These are phyloP conservation scores for Cheilosia scutellata DNA, from an alignment of 2,888 invertebrate species.

Conservation along the genomic window DNA sequence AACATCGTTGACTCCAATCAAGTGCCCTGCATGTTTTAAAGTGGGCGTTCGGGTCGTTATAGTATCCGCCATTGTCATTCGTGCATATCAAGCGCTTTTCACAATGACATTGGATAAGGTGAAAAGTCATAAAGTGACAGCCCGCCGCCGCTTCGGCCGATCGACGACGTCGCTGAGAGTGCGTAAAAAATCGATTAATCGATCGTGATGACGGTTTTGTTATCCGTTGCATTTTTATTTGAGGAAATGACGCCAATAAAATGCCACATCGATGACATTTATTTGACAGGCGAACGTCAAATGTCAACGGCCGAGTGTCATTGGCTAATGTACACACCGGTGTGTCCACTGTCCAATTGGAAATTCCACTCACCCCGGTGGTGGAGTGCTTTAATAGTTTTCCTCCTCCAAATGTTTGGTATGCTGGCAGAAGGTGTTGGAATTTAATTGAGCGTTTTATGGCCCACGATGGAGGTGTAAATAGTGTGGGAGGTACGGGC, in stretches of 20 bases:
- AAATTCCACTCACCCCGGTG: constrained; percentile 67
- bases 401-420: constrained; percentile 34
- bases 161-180: constrained; percentile 8
- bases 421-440: constrained; percentile 66
- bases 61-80: constrained; percentile 64
- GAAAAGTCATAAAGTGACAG: constrained; percentile 71
- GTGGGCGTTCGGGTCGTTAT: constrained; percentile 57
- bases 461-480: constrained; percentile 58
- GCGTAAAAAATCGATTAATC: constrained; percentile 52
- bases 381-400: constrained; percentile 55
- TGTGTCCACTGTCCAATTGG: constrained; percentile 41
- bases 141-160: constrained; percentile 33
- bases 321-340: constrained; percentile 18
- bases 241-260: constrained; percentile 73
- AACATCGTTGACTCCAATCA: constrained; percentile 45
- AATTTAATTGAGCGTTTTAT: constrained; percentile 66
- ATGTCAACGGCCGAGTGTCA: constrained; percentile 48
- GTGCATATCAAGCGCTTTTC: constrained; percentile 49
- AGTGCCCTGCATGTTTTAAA: neutral
- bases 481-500: constrained; percentile 66
- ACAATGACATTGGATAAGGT: constrained; percentile 46
- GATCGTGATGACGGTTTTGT: constrained; percentile 13
- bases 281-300: constrained; percentile 69
- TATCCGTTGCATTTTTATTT: constrained; percentile 8
- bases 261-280: constrained; percentile 59